Evolutionary conservation across 2,888 invertebrate genomes (phyloP), one percentile per base, ranked within the genome.

Genomic region (Sicus ferrugineus): DNA sequence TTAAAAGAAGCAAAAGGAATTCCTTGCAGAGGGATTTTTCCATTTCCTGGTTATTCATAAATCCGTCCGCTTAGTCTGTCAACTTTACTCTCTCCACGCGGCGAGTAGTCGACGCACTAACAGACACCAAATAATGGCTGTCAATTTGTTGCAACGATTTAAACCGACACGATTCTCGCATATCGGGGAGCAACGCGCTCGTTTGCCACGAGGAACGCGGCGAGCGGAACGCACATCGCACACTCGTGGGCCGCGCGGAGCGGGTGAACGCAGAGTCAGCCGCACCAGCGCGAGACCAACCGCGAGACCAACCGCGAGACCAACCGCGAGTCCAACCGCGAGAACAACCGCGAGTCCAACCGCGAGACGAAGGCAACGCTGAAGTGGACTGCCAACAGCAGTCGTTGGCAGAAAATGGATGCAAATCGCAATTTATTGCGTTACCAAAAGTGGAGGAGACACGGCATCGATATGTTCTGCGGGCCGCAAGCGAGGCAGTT

Each of bases 401-500:
- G 52, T 65, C 54, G 65, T 38, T 64, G 30, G 30, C 50, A 48
- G 11, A 9, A n/a, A 38, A 31, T 50, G 34, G 54, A 52, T 54
- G 26, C 65, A 65, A 65, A 52, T 65, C 54, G 65, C 65, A 65
- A 65, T 65, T 65, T 65, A 65, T 65, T 65, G 65, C 65, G 52
- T 65, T 52, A 30, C 54, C 65, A 31, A 48, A 54, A 52, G 52
- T 21, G 54, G 52, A 14, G n/a, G 46, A 26, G 54, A 21, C 26
- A 4, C 28, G 9, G 28, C 23, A 2, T 23, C 28, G 16, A 1
- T 21, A 28, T 21, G n/a, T 1, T 4, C 11, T 9, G 42, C 16
- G 1, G 14, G 42, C n/a, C n/a, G n/a, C n/a, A n/a, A n/a, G n/a
- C n/a, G n/a, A n/a, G n/a, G n/a, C n/a, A n/a, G n/a, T n/a, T n/a